A percentile compares a stretch with the other conserved stretches of the same genome.
These are phyloP conservation scores for Puntigrus tetrazona DNA, from an alignment of 2,113 vertebrate genomes.

Conservation along the genomic window DNA sequence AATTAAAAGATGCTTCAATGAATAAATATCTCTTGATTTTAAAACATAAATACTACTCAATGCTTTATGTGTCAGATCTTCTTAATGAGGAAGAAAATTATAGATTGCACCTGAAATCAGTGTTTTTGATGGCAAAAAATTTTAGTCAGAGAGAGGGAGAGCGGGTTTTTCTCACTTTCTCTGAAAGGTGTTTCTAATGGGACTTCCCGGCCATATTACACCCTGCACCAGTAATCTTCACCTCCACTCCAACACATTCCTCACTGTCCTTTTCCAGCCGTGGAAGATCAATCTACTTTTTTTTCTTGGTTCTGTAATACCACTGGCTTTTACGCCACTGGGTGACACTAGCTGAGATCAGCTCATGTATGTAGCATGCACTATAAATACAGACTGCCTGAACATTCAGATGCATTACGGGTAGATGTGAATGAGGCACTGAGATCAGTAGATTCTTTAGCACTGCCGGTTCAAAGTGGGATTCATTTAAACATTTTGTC, in stretches of 20 bases:
- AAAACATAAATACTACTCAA: not conserved
- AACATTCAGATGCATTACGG: slow-evolving; percentile 9
- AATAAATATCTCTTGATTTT: not conserved
- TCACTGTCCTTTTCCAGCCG: slow-evolving; percentile 50
- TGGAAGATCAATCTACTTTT: slow-evolving; percentile 52
- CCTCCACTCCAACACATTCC: slow-evolving; percentile 43
- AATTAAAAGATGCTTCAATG: slow-evolving; percentile 4
- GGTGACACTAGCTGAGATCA: slow-evolving; percentile 26
- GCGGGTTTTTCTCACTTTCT: not conserved
- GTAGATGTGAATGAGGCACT: not conserved
- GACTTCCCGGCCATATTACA: slow-evolving; percentile 30
- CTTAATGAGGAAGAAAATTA: not conserved
- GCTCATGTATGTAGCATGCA: not conserved
- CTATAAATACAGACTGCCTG: not conserved
- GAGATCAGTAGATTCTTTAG: not conserved
- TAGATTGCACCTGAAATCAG: not conserved
- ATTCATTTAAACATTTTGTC: not conserved
- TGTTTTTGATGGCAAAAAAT: not conserved
- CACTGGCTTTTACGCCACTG: slow-evolving; percentile 14
- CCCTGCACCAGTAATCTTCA: slow-evolving; percentile 41
- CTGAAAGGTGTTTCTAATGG: slow-evolving; percentile 45
- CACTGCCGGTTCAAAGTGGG: not conserved
- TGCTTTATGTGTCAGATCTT: not conserved
- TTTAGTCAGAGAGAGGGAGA: not conserved
- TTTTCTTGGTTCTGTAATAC: slow-evolving; percentile 29